Evolutionary conservation across 2,797 vertebrate genomes (phyloP).

Genomic region (Apogon hyalosoma): DNA sequence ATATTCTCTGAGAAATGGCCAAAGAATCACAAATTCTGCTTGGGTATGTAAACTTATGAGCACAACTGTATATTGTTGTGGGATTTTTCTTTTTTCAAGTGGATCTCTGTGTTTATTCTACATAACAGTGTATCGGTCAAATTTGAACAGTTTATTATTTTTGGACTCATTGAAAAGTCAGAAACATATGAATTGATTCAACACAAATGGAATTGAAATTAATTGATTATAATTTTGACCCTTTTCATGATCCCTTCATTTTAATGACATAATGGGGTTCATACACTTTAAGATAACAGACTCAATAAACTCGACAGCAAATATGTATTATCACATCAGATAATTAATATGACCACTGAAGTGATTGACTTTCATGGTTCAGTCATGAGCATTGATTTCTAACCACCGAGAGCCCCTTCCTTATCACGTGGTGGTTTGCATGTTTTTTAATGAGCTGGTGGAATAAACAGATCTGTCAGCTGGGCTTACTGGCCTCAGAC

Average conservation of each 20-base stretch:
- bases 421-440: slow-evolving; percentile 11
- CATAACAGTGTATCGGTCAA: too few species aligned
- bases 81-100: too few species aligned
- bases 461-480: slow-evolving; percentile 35
- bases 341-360: not conserved
- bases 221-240: too few species aligned
- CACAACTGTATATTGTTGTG: too few species aligned
- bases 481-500: slow-evolving; percentile 23
- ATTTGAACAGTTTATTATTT: too few species aligned
- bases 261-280: slow-evolving; percentile 30
- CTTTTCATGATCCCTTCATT: not conserved
- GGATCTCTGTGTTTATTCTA: too few species aligned
- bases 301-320: not conserved
- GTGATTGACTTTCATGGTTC: slow-evolving; percentile 19
- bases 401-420: slow-evolving; percentile 14
- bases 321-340: slow-evolving; percentile 8
- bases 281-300: slow-evolving; percentile 5
- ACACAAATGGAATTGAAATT: too few species aligned
- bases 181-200: too few species aligned
- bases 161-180: too few species aligned
- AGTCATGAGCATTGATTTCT: slow-evolving; percentile 23
- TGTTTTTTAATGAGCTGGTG: slow-evolving; percentile 13
- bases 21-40: too few species aligned
- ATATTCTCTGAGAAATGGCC: too few species aligned
- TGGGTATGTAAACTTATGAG: too few species aligned